phyloP scores from a whole-genome alignment of 2,113 vertebrate genomes.

The Isichthys henryi region DNA sequence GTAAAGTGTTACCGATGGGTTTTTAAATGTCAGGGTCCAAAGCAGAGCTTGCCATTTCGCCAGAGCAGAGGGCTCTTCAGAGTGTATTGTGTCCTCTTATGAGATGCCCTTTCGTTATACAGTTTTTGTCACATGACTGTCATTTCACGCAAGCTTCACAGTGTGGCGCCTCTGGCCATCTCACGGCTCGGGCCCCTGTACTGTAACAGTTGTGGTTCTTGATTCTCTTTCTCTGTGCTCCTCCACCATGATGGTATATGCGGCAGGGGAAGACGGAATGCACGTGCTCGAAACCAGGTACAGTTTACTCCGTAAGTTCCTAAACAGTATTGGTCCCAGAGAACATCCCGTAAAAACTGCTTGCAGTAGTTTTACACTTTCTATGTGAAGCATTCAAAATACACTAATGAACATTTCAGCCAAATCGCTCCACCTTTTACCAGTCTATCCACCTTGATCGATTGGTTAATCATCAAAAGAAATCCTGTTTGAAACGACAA shows the following conservation, averaged over 20 bases:
- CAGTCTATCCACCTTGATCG: neutral
- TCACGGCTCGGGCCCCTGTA: conserved; percentile 48
- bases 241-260: conserved; percentile 74
- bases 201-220: conserved; percentile 71
- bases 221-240: conserved; percentile 76
- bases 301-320: conserved; percentile 43
- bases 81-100: neutral
- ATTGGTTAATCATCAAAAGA: neutral
- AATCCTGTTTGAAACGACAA: neutral
- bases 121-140: conserved; percentile 50
- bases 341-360: neutral
- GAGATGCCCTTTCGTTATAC: neutral
- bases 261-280: conserved; percentile 95
- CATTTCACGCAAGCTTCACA: conserved; percentile 46
- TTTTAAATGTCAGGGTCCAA: neutral
- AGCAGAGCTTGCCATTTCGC: neutral
- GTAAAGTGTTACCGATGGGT: neutral
- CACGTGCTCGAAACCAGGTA: conserved; percentile 91
- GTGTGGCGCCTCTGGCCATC: conserved; percentile 34
- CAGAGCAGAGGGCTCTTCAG: neutral
- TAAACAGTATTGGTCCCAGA: conserved; percentile 23
- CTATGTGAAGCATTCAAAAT: neutral
- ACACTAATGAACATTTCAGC: neutral
- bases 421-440: neutral
- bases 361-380: neutral